These are phyloP conservation scores for Pipistrellus nathusii DNA, from an alignment of 2,797 vertebrate species.

Conservation along the genomic window DNA sequence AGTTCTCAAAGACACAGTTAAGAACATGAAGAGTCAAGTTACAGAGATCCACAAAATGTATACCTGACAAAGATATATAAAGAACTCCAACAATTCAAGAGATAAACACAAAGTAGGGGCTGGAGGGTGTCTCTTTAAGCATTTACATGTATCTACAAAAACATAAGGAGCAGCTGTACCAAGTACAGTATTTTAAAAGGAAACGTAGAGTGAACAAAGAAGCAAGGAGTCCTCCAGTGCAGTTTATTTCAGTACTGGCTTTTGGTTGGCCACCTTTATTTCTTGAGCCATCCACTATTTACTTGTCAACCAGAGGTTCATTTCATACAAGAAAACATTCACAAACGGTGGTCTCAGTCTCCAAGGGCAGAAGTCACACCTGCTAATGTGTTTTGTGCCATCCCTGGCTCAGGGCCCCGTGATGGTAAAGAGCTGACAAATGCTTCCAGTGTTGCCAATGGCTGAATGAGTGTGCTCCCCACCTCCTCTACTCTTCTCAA, in stretches of 20 bases:
- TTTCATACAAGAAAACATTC: slow-evolving; percentile 65
- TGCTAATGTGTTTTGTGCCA: slow-evolving; percentile 40
- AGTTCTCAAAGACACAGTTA: background rate
- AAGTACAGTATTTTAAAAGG: background rate
- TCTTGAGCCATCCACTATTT: background rate
- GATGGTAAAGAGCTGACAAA: slow-evolving; percentile 65
- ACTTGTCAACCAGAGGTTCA: slow-evolving; percentile 55
- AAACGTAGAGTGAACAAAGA: background rate
- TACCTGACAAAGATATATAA: background rate
- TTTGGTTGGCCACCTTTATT: background rate
- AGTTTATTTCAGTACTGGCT: background rate
- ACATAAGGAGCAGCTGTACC: background rate
- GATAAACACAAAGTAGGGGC: background rate
- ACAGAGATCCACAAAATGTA: background rate
- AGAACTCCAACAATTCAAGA: slow-evolving; percentile 13
- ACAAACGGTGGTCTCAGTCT: slow-evolving; percentile 35
- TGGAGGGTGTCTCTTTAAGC: background rate
- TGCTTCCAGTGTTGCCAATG: background rate
- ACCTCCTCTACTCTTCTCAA: slow-evolving; percentile 35
- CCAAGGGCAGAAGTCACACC: slow-evolving; percentile 54
- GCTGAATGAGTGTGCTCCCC: slow-evolving; percentile 24
- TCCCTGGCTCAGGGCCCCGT: slow-evolving; percentile 44
- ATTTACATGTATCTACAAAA: background rate
- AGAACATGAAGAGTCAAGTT: slow-evolving; percentile 58
- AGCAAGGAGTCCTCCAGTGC: background rate